Percentiles rank a stretch among this genome's conserved stretches.
phyloP scores from a whole-genome alignment of 1,140 invertebrate genomes.

The Hormaphis cornu region DNA sequence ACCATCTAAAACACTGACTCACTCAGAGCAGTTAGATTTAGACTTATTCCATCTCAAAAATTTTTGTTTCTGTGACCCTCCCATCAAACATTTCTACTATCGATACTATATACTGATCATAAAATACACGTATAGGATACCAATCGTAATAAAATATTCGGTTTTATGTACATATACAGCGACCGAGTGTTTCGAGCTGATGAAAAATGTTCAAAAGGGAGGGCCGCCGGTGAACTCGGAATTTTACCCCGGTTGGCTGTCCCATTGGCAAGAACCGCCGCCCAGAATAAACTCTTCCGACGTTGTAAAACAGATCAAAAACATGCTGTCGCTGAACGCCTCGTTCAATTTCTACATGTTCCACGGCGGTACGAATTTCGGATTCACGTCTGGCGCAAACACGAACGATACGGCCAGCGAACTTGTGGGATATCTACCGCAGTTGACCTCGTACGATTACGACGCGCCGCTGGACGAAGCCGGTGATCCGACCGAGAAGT shows the following conservation, averaged over 20 bases:
- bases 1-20: no score
- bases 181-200: not conserved
- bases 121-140: no score
- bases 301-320: constrained; percentile 52
- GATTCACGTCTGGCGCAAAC: constrained; percentile 57
- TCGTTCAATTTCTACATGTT: constrained; percentile 65
- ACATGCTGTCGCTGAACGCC: constrained; percentile 49
- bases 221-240: constrained; percentile 79
- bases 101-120: no score
- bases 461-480: constrained; percentile 74
- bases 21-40: no score
- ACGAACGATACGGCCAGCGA: constrained; percentile 8
- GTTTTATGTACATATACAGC: no score
- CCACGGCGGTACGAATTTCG: constrained; percentile 61
- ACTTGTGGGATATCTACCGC: constrained; percentile 15
- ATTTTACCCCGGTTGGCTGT: constrained; percentile 82
- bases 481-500: constrained; percentile 73
- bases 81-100: no score
- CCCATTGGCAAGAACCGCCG: constrained; percentile 69
- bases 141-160: no score
- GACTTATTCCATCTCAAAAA: no score
- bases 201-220: not conserved
- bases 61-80: no score
- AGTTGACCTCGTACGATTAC: constrained; percentile 75
- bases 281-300: constrained; percentile 46